phyloP scores from a whole-genome alignment of 2,113 vertebrate species.

The Equus quagga region DNA sequence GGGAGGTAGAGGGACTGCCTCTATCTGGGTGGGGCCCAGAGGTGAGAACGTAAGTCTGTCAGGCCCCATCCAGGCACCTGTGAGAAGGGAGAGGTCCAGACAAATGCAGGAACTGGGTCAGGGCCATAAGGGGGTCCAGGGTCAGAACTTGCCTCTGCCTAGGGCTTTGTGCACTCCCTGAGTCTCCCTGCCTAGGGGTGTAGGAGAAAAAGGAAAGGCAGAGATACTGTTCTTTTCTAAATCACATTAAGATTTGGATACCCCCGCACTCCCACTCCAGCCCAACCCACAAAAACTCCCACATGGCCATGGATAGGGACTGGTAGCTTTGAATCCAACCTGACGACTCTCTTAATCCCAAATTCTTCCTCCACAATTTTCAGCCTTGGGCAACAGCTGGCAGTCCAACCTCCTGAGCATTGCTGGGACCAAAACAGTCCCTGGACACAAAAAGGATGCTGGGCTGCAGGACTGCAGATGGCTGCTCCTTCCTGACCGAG shows the following conservation, averaged over 20 bases:
- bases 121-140: background rate
- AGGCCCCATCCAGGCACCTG: background rate
- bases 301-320: background rate
- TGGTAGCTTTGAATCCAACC: constrained; percentile 43
- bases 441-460: constrained; percentile 13
- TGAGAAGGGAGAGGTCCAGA: background rate
- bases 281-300: background rate
- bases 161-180: background rate
- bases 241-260: background rate
- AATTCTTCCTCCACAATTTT: constrained; percentile 23
- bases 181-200: background rate
- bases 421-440: constrained; percentile 50
- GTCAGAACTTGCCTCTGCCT: background rate
- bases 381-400: constrained; percentile 64
- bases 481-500: constrained; percentile 42
- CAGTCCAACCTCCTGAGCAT: constrained; percentile 56
- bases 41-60: background rate
- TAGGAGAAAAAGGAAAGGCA: constrained; percentile 16
- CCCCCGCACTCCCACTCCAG: background rate
- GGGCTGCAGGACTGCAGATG: constrained; percentile 50
- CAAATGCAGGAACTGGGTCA: background rate
- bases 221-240: background rate
- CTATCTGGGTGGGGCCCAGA: background rate
- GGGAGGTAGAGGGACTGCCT: background rate
- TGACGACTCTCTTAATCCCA: constrained; percentile 34